These are phyloP conservation scores for Xenopus borealis DNA, from an alignment of 2,113 vertebrate species.

Conservation along the genomic window DNA sequence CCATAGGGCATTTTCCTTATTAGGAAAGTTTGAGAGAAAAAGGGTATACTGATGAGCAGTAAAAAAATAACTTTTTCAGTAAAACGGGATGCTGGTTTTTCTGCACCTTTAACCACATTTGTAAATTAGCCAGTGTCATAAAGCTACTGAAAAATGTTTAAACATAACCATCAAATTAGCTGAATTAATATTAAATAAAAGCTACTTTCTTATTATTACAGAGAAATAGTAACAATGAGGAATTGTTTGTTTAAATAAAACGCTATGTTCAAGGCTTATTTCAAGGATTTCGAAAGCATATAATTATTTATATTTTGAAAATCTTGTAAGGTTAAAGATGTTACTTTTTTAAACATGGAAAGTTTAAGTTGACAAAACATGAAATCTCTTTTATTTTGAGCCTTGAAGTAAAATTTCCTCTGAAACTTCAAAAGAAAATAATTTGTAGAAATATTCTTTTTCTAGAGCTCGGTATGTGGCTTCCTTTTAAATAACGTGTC, in stretches of 20 bases:
- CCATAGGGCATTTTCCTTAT: too few species aligned
- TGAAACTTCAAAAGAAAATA: slow-evolving; percentile 42
- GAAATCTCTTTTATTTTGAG: slow-evolving; percentile 35
- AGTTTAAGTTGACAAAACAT: slow-evolving; percentile 51
- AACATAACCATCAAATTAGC: too few species aligned
- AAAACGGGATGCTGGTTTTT: too few species aligned
- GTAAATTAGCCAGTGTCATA: too few species aligned
- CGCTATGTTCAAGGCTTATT: slow-evolving; percentile 57
- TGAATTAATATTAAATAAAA: too few species aligned
- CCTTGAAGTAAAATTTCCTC: slow-evolving; percentile 49
- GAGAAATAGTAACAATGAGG: too few species aligned
- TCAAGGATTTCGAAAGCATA: slow-evolving; percentile 57
- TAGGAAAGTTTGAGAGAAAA: too few species aligned
- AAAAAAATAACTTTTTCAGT: too few species aligned
- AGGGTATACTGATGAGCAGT: too few species aligned
- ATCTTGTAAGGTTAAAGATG: slow-evolving; percentile 56
- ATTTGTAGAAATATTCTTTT: slow-evolving; percentile 17
- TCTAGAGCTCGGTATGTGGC: neutral
- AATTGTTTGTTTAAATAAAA: slow-evolving; percentile 15
- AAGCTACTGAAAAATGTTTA: too few species aligned
- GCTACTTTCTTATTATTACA: too few species aligned
- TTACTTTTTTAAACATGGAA: slow-evolving; percentile 51
- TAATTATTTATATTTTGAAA: slow-evolving; percentile 59
- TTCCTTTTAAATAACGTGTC: neutral
- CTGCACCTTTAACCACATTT: too few species aligned